phyloP scores from a whole-genome alignment of 2,113 vertebrate species.

The Pica pica region DNA sequence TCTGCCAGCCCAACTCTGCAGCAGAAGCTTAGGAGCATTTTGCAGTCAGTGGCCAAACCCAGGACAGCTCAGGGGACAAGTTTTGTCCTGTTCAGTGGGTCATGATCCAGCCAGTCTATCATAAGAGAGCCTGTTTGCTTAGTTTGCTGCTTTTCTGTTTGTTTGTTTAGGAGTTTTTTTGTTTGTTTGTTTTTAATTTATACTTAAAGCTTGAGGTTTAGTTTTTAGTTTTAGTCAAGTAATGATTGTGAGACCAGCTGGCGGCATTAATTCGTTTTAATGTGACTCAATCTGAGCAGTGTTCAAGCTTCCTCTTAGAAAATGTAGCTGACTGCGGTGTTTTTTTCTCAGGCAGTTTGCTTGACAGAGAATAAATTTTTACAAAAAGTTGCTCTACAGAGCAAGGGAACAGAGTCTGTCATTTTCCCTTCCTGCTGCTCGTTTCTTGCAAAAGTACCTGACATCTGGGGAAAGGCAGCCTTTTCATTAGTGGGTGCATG shows the following conservation, averaged over 20 bases:
- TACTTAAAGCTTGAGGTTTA: background rate
- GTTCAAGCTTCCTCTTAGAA: background rate
- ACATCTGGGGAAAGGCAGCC: background rate
- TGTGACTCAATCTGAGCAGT: background rate
- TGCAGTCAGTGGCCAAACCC: fast-evolving
- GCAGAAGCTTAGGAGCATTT: background rate
- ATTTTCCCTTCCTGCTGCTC: background rate
- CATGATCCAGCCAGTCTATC: fast-evolving
- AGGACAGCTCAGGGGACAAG: fast-evolving
- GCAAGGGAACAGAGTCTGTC: background rate
- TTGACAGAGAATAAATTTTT: background rate
- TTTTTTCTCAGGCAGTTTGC: background rate
- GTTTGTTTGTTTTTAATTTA: background rate
- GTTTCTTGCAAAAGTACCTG: background rate
- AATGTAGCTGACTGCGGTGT: background rate
- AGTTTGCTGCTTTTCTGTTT: background rate
- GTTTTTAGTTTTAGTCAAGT: background rate
- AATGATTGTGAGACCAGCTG: background rate
- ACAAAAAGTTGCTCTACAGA: background rate
- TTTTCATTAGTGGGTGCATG: background rate
- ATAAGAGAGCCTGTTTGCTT: background rate
- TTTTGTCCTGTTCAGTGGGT: background rate
- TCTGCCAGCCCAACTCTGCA: background rate
- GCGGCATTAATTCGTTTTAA: background rate
- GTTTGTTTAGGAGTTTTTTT: background rate